These are phyloP conservation scores for Bombyx mandarina DNA, from an alignment of 1,140 invertebrate genomes.

Conservation along the genomic window DNA sequence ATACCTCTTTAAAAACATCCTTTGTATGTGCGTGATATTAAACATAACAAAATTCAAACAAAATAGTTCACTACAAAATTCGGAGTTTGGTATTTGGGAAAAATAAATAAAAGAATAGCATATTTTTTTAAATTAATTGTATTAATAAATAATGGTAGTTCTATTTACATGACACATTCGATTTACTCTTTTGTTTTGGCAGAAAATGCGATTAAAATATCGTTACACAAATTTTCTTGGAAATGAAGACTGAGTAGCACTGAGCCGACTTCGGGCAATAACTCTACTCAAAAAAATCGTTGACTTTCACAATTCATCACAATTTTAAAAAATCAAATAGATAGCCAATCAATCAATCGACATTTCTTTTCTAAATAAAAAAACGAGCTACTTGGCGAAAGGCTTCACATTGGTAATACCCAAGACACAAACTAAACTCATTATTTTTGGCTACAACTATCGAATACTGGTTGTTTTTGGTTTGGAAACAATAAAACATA, in stretches of 20 bases:
- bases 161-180: constrained; percentile 70
- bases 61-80: too few relatives aligned
- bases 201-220: constrained; percentile 63
- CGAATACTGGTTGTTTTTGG: constrained; percentile 65
- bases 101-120: constrained; percentile 44
- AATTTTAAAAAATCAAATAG: too few relatives aligned
- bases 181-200: constrained; percentile 66
- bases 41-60: too few relatives aligned
- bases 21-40: too few relatives aligned
- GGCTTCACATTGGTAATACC: constrained; percentile 33
- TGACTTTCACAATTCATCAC: too few relatives aligned
- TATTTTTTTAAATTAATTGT: constrained; percentile 67
- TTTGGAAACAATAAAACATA: background rate
- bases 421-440: constrained; percentile 18
- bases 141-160: constrained; percentile 72
- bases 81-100: too few relatives aligned
- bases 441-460: constrained; percentile 55
- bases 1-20: too few relatives aligned
- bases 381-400: background rate
- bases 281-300: too few relatives aligned
- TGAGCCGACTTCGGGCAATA: constrained; percentile 14
- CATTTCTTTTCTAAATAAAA: constrained; percentile 6
- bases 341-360: background rate
- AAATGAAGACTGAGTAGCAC: background rate
- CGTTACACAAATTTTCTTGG: constrained; percentile 50